phyloP scores from a whole-genome alignment of 2,113 vertebrate species.

The Rhegmatorhina hoffmannsi region DNA sequence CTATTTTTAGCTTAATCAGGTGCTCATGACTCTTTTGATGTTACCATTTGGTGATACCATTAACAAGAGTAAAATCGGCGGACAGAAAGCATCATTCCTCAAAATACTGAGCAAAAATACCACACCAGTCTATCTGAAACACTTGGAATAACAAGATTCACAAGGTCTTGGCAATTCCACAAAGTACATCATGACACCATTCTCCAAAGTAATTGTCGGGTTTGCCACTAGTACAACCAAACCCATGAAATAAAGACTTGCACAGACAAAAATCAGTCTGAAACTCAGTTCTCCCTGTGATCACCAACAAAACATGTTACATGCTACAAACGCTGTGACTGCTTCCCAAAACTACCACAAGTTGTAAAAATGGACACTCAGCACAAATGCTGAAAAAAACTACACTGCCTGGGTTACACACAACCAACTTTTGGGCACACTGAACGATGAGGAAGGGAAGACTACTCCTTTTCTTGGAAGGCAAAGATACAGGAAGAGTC shows the following conservation, averaged over 20 bases:
- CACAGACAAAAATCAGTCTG: background rate
- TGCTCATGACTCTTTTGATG: background rate
- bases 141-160: background rate
- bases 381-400: background rate
- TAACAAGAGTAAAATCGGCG: background rate
- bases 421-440: accelerated
- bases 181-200: background rate
- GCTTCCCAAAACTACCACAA: background rate
- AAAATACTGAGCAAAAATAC: background rate
- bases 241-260: background rate
- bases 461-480: background rate
- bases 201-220: background rate
- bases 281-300: background rate
- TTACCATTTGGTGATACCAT: background rate
- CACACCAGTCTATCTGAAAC: background rate
- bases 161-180: background rate
- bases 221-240: background rate
- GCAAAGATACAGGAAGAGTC: background rate
- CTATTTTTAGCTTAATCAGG: background rate
- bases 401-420: background rate
- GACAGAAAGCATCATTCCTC: background rate
- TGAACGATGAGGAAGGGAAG: background rate
- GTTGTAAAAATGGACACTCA: background rate
- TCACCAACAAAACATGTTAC: background rate
- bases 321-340: background rate